A percentile compares a stretch with the other conserved stretches of the same genome.
These are phyloP conservation scores for Carassius carassius DNA, from an alignment of 2,113 vertebrate genomes.

Conservation along the genomic window DNA sequence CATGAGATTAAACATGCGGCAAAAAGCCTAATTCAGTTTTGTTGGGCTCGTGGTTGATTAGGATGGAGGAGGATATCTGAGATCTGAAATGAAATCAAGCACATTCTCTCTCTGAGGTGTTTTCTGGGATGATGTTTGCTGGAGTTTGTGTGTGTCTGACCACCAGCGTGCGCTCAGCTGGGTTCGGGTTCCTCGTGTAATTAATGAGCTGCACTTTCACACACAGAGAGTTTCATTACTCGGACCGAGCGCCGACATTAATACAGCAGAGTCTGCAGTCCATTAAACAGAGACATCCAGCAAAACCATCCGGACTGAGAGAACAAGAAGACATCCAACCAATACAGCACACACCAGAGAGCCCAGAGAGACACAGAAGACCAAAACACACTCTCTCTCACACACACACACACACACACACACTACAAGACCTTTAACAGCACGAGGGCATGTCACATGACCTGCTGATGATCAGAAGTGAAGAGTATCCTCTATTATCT, in stretches of 20 bases:
- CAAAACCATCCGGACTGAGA: background rate
- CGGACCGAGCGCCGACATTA: too few species aligned
- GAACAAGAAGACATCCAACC: background rate
- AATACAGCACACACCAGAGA: background rate
- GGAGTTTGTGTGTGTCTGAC: too few species aligned
- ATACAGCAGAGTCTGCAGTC: background rate
- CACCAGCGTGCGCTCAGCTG: too few species aligned
- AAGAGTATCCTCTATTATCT: background rate
- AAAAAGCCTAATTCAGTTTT: slow-evolving; percentile 17
- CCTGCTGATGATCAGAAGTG: too few species aligned
- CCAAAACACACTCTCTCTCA: too few species aligned
- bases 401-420: background rate
- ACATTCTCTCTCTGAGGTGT: background rate
- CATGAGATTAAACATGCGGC: background rate
- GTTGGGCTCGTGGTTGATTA: background rate
- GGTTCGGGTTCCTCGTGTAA: background rate
- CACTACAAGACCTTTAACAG: too few species aligned
- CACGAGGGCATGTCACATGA: too few species aligned
- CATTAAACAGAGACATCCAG: slow-evolving; percentile 7
- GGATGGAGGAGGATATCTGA: slow-evolving; percentile 2
- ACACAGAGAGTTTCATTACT: background rate
- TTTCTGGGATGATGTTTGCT: background rate
- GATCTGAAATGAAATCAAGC: slow-evolving; percentile 19
- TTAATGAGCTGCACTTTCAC: background rate
- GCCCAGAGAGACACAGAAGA: background rate